These are phyloP conservation scores for Protobothrops flavoviridis DNA, from an alignment of 2,113 vertebrate species.

Conservation along the genomic window DNA sequence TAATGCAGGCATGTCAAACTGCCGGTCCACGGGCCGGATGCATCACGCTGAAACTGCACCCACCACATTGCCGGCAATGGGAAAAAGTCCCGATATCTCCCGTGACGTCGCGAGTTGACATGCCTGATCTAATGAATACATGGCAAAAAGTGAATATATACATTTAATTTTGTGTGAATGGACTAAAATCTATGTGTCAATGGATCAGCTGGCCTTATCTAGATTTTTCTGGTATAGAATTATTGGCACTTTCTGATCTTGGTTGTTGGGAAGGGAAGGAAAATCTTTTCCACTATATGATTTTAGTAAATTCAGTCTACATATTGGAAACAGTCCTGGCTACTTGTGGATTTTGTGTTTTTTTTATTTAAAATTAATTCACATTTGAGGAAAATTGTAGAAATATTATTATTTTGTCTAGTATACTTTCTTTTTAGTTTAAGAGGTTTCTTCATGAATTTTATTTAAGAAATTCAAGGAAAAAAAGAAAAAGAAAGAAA, in stretches of 20 bases:
- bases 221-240: background rate
- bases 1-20: background rate
- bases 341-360: background rate
- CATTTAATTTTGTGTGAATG: background rate
- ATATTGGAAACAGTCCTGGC: background rate
- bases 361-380: background rate
- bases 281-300: background rate
- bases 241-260: too few relatives aligned
- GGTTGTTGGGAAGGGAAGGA: too few relatives aligned
- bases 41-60: too few relatives aligned
- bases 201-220: background rate
- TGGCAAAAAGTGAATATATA: too few relatives aligned
- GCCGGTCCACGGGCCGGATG: too few relatives aligned
- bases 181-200: background rate
- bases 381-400: background rate
- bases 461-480: background rate
- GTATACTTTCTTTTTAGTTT: background rate
- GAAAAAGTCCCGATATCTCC: too few relatives aligned
- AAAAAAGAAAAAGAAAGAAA: background rate
- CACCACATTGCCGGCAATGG: too few relatives aligned
- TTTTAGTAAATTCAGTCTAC: background rate
- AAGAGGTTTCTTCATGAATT: background rate
- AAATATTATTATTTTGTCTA: background rate
- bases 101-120: too few relatives aligned
- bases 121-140: background rate